Conservation (phyloP, 1,140 invertebrate genomes). For the Eupeodes corollae region DNA sequence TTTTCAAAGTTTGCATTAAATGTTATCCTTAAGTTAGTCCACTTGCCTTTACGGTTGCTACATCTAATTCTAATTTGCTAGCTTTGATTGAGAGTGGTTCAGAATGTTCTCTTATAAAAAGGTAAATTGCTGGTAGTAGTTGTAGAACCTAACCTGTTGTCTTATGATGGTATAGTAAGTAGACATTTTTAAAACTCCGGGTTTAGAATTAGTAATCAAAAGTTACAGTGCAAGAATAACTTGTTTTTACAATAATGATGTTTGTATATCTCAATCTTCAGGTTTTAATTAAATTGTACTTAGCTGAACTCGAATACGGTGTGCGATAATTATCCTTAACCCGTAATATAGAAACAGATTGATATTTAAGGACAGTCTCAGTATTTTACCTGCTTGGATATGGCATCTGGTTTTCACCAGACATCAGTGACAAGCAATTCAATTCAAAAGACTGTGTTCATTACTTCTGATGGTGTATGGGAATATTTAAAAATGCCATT, state of each 20-base stretch:
- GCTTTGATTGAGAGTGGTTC: conserved; percentile 5
- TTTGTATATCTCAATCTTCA: conserved; percentile 1
- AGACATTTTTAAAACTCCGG: conserved; percentile 8
- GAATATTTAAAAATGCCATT: conserved; percentile 12
- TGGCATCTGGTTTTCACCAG: conserved; percentile 35
- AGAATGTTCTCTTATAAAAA: conserved; percentile 5
- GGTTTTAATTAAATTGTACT: too few species aligned
- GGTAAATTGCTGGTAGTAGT: conserved; percentile 4
- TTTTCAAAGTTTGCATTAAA: too few species aligned
- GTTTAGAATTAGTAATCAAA: conserved; percentile 5
- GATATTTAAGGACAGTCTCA: conserved; percentile 21
- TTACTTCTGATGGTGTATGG: conserved; percentile 19
- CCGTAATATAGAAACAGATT: conserved; percentile 37
- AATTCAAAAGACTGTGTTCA: conserved; percentile 19
- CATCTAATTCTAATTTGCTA: too few species aligned
- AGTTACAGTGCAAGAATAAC: conserved; percentile 4
- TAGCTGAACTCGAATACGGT: conserved; percentile 35
- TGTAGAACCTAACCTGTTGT: conserved; percentile 10
- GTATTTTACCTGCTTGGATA: conserved; percentile 36
- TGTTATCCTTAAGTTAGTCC: too few species aligned
- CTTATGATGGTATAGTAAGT: conserved; percentile 7
- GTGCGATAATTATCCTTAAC: conserved; percentile 36
- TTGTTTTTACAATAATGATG: neutral
- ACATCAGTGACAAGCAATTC: conserved; percentile 13
- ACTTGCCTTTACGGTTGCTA: too few species aligned